phyloP scores from a whole-genome alignment of 2,113 vertebrate species.

The Furnarius figulus region DNA sequence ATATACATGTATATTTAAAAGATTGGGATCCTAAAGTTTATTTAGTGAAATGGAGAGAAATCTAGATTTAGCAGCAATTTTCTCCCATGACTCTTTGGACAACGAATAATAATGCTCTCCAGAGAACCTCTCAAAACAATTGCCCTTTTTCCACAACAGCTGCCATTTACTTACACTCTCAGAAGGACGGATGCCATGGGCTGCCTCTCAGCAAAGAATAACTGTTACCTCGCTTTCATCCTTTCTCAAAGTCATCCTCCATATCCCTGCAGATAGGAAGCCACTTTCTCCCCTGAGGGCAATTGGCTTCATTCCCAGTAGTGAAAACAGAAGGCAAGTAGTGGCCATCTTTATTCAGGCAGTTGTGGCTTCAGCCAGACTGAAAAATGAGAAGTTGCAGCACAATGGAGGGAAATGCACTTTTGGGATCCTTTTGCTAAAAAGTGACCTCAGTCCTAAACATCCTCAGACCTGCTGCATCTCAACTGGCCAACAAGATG shows the following conservation, averaged over 20 bases:
- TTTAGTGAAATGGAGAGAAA: not conserved
- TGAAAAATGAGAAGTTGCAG: constrained; percentile 2
- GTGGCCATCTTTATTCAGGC: constrained; percentile 25
- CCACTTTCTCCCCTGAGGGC: constrained; percentile 25
- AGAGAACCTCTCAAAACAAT: constrained; percentile 29
- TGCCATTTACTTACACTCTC: constrained; percentile 35
- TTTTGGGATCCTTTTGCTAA: not conserved
- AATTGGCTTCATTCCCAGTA: constrained; percentile 46
- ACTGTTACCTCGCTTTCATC: constrained; percentile 17
- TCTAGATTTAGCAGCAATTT: not conserved
- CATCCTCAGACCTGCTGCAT: not conserved
- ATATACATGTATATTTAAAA: not conserved
- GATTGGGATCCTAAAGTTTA: not conserved
- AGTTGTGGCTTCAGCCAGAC: not conserved
- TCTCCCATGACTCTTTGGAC: not conserved
- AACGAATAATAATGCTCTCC: not conserved
- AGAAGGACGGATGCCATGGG: constrained; percentile 6
- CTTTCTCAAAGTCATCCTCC: constrained; percentile 39
- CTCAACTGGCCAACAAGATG: not conserved
- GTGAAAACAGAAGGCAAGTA: constrained; percentile 27
- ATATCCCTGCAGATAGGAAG: constrained; percentile 15
- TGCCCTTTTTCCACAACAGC: constrained; percentile 39
- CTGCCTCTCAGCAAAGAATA: constrained; percentile 46
- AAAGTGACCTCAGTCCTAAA: not conserved
- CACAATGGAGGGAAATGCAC: not conserved